phyloP scores from a whole-genome alignment of 2,797 vertebrate species.

The Sebastes itinus region DNA sequence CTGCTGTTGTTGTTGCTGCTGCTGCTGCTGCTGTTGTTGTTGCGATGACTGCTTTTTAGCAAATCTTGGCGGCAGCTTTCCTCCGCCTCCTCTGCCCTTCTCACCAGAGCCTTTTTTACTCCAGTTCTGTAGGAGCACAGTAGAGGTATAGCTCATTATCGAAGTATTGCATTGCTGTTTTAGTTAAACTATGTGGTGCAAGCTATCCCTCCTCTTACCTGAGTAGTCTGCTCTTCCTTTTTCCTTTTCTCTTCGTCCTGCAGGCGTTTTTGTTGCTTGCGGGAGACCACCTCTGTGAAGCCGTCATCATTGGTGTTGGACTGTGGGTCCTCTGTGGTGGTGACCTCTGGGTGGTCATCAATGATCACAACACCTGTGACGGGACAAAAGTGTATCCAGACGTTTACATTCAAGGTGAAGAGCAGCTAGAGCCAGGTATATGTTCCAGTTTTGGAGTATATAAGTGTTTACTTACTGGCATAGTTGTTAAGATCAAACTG shows the following conservation, averaged over 20 bases:
- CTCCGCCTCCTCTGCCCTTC: constrained; percentile 91
- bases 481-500: constrained; percentile 99
- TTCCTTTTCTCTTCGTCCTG: constrained; percentile 98
- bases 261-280: constrained; percentile 97
- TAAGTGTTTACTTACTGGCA: constrained; percentile 87
- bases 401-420: not conserved
- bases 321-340: constrained; percentile 95
- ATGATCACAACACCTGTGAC: constrained; percentile 96
- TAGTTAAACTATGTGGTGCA: not conserved
- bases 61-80: constrained; percentile 96
- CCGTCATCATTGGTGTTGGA: constrained; percentile 95
- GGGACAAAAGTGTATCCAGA: not conserved
- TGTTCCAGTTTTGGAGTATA: not conserved
- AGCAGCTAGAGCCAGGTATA: not conserved
- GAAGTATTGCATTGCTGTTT: not conserved
- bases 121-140: constrained; percentile 86
- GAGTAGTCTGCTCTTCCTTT: constrained; percentile 96
- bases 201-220: constrained; percentile 76
- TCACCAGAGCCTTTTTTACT: constrained; percentile 93
- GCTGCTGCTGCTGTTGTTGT: constrained; percentile 65
- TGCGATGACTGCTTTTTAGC: constrained; percentile 95
- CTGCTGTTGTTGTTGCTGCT: constrained; percentile 65
- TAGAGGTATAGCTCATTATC: not conserved
- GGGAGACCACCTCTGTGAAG: constrained; percentile 98
- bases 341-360: constrained; percentile 98